Evolutionary conservation across 2,797 vertebrate genomes (phyloP), one percentile per base, ranked within the genome.

Genomic region (Delichon dasypus): DNA sequence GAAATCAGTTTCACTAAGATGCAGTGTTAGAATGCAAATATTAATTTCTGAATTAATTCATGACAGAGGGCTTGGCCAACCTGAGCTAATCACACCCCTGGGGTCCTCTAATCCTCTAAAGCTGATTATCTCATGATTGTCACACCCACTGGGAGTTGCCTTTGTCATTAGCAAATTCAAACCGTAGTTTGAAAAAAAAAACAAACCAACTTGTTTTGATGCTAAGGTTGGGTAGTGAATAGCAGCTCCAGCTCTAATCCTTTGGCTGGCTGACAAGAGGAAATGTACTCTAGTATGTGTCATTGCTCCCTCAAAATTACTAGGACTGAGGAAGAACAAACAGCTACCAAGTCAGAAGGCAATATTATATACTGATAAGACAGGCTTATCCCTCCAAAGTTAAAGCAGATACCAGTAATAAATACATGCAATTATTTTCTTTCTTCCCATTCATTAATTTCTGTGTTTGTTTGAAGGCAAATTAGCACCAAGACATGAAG

Each of bases 41-140:
- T 78, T 97, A 72, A 91, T 94, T 95, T 97, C 91, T 93, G 73
- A 95, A 96, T 88, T 93, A 85, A 94, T 96, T 94, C 72, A 87
- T 86, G 82, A 93, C 84, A 94, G 86, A 93, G 90, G 82, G 78
- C 83, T 93, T 91, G 86, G 70, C 67, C 80, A 94, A 95, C 95
- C 93, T 96, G 70, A 88, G 70, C 71, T 95, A 97, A 96, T 95
- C 70, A 94, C 50, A 95, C 75, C 64, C 68, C 55, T 96, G 94
- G 91, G 91, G 95, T 96, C 85, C 89, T 89, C 83, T 96, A 96
- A 97, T 94, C 95, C 94, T 94, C 96, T 85, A 95, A 97, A 96
- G 95, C 95, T 96, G 95, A 97, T 97, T 96, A 94, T 94, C 91
- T 94, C 89, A 92, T 96, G 95, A 97, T 97, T 97, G 95, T 95